A percentile compares a stretch with the other conserved stretches of the same genome.
phyloP scores from a whole-genome alignment of 2,113 vertebrate genomes.

The Lamprologus tigripictilis region DNA sequence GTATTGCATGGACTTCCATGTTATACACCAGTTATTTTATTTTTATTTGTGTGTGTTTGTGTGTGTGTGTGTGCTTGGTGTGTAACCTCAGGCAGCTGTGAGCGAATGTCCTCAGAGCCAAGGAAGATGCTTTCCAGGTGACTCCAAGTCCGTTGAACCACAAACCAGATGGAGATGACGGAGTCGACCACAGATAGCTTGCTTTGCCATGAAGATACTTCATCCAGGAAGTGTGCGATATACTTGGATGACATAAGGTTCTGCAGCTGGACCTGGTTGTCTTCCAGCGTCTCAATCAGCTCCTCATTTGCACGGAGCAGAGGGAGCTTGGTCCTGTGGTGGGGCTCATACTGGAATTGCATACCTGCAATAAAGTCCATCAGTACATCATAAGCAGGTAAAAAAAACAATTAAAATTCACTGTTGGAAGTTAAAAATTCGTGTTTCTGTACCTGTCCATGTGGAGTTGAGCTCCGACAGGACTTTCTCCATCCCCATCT shows the following conservation, averaged over 20 bases:
- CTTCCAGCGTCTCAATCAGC: constrained; percentile 87
- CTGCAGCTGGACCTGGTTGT: constrained; percentile 96
- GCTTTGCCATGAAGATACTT: constrained; percentile 87
- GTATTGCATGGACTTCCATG: too few relatives aligned
- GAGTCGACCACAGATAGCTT: constrained; percentile 79
- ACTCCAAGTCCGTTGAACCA: constrained; percentile 87
- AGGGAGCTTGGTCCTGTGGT: constrained; percentile 71
- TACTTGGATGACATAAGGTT: constrained; percentile 87
- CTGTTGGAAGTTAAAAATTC: not conserved
- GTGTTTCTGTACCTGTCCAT: constrained; percentile 35
- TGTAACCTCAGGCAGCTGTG: constrained; percentile 87
- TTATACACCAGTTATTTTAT: too few relatives aligned
- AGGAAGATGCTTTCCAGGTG: constrained; percentile 96
- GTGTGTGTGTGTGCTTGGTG: not conserved
- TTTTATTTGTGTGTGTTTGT: not conserved
- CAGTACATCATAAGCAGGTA: not conserved
- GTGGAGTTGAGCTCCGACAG: constrained; percentile 58
- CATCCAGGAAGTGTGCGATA: constrained; percentile 86
- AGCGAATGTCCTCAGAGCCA: constrained; percentile 88
- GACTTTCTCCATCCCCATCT: constrained; percentile 65
- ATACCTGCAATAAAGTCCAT: constrained; percentile 50
- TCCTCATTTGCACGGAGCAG: constrained; percentile 80
- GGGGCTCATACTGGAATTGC: constrained; percentile 85
- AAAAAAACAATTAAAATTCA: not conserved
- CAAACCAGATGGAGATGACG: constrained; percentile 86